Evolutionary conservation across 1,140 invertebrate species (phyloP).

Genomic region (Condylostylus longicornis): DNA sequence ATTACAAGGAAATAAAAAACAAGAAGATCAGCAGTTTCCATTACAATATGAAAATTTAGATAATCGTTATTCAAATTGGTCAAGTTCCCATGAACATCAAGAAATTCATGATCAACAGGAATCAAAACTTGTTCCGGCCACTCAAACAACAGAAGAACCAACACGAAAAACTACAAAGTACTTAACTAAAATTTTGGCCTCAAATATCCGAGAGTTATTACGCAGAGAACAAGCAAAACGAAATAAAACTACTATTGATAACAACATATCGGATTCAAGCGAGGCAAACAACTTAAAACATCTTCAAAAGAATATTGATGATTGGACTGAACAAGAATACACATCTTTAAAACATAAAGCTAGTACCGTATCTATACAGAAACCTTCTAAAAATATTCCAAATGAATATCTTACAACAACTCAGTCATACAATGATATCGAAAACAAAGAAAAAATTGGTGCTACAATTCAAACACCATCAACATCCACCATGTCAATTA

Average conservation of each 20-base stretch:
- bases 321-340: constrained; percentile 67
- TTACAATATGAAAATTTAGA: too few relatives aligned
- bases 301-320: constrained; percentile 66
- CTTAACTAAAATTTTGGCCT: constrained; percentile 28
- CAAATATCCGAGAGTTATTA: constrained; percentile 24
- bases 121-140: constrained; percentile 30
- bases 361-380: constrained; percentile 40
- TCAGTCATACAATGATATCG: constrained; percentile 23
- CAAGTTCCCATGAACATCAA: constrained; percentile 8
- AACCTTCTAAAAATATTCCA: constrained; percentile 55
- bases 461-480: constrained; percentile 18
- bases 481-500: constrained; percentile 10
- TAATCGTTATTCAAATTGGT: constrained; percentile 31
- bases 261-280: too few relatives aligned
- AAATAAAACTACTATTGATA: constrained; percentile 9
- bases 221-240: constrained; percentile 21
- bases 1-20: constrained; percentile 19
- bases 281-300: constrained; percentile 51
- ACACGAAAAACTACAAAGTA: constrained; percentile 17
- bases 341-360: constrained; percentile 37
- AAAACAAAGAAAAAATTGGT: constrained; percentile 12
- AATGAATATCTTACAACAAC: constrained; percentile 56
- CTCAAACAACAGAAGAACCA: constrained; percentile 17
- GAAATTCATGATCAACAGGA: constrained; percentile 32
- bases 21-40: constrained; percentile 20